These are phyloP conservation scores for Eubucco bourcierii DNA, from an alignment of 2,113 vertebrate species.

Conservation along the genomic window DNA sequence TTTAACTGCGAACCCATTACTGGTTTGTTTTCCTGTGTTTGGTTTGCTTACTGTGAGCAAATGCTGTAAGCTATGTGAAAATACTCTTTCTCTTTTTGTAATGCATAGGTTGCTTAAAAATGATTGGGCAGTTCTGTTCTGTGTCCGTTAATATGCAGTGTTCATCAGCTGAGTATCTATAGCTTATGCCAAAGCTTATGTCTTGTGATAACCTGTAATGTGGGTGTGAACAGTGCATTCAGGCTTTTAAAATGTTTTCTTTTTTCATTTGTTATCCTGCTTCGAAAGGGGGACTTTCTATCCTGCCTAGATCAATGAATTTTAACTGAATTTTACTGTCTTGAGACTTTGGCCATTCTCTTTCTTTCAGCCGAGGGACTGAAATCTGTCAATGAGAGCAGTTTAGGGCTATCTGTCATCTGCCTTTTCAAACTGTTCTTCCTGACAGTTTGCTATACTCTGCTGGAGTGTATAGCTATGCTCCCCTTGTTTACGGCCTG, in stretches of 20 bases:
- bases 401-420: background rate
- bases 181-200: background rate
- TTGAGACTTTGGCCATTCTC: background rate
- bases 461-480: background rate
- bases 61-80: background rate
- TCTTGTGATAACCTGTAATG: background rate
- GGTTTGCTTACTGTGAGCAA: background rate
- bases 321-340: background rate
- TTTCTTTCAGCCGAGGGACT: background rate
- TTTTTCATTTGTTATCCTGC: background rate
- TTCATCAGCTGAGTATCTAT: background rate
- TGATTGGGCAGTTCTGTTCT: background rate
- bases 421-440: background rate
- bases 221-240: background rate
- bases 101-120: background rate
- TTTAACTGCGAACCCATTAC: background rate
- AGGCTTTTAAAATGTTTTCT: background rate
- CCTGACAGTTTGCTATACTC: background rate
- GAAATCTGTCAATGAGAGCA: background rate
- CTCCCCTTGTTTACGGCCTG: background rate
- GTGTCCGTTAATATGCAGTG: background rate
- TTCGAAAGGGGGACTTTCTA: background rate
- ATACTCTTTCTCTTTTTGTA: background rate
- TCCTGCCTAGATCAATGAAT: background rate
- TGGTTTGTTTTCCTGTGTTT: background rate